These are phyloP conservation scores for Branchellion lobata DNA, from an alignment of 2,888 invertebrate genomes.

Conservation along the genomic window DNA sequence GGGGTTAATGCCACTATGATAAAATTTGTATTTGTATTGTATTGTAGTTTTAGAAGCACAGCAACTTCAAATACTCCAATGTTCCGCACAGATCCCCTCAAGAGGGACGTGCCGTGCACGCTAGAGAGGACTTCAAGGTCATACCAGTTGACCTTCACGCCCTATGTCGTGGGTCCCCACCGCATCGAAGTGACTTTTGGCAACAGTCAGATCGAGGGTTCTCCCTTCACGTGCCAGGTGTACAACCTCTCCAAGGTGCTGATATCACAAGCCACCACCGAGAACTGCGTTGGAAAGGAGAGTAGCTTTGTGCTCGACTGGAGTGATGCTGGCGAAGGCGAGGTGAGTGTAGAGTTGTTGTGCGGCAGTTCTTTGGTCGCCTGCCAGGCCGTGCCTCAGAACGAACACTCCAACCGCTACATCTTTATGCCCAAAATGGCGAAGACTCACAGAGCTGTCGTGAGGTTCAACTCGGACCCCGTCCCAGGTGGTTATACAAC, in stretches of 20 bases:
- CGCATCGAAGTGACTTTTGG: conserved; percentile 91
- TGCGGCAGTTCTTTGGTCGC: conserved; percentile 75
- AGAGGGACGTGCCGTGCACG: not conserved
- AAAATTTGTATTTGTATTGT: too few species aligned
- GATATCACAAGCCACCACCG: conserved; percentile 63
- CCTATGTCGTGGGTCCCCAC: conserved; percentile 82
- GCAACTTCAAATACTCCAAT: too few species aligned
- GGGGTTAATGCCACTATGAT: too few species aligned
- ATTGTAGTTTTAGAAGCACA: too few species aligned
- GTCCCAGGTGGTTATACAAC: conserved; percentile 53
- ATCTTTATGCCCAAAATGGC: conserved; percentile 83
- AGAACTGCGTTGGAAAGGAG: conserved; percentile 56
- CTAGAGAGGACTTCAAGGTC: not conserved
- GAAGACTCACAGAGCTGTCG: conserved; percentile 82
- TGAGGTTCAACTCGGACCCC: conserved; percentile 69
- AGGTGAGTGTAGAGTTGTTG: conserved; percentile 55
- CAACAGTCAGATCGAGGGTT: conserved; percentile 80
- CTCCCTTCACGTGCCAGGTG: conserved; percentile 89
- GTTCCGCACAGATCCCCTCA: not conserved
- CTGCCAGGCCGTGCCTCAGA: conserved; percentile 81
- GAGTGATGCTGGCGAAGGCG: conserved; percentile 90
- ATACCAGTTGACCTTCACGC: conserved; percentile 69
- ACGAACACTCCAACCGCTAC: conserved; percentile 69
- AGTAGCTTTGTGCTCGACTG: conserved; percentile 73
- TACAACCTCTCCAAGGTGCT: conserved; percentile 84